Base-by-base conservation (phyloP, 2,888 invertebrate genomes). In the Sarcophaga variegata region DNA sequence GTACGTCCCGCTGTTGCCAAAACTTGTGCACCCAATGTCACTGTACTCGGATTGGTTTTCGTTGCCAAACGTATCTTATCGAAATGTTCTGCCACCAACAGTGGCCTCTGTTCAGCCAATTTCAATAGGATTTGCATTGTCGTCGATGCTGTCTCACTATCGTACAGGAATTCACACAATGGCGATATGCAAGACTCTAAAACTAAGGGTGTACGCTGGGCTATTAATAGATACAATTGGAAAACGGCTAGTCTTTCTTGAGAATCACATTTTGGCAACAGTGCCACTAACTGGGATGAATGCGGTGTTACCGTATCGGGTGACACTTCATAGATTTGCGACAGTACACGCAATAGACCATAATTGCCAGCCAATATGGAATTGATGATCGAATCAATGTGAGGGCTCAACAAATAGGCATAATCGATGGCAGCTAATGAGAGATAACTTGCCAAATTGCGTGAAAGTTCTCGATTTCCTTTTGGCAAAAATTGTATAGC, bases 381-480 rank as follows among this genome's bases (percentile, higher is more conserved):
- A 92, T 97, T 97, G 94, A 98, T 97, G 81, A 98, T 97, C 8
- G 97, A 96, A 89, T 97, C 96, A 77, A 98, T 97, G 93, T 98
- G 97, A 14, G 97, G 96, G 89, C 97, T 97, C 63, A 99, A 94
- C 88, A 98, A 94, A 87, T 96, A 96, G 4, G 98, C 97, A 93
- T 98, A 97, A 91, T 98, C 97, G 85, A 98, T 97, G 77, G 98
- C 98, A 17, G 98, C 98, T 89, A 99, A 94, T 0, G 98, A 98
- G 75, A 99, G 95, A 93, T 99, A 99, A 75, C 97, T 97, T 63
- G 98, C 97, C 95, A 98, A 96, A 92, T 98, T 98, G 83, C 97
- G 95, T 0, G 97, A 97, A 87, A 99, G 95, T 93, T 98, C 98
- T 88, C 96, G 95, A 93, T 98, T 98, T 79, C 97, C 97, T 92